A percentile compares a stretch with the other conserved stretches of the same genome.
Conservation (phyloP, 2,797 vertebrate species). For the Coranthus polyacanthus region DNA sequence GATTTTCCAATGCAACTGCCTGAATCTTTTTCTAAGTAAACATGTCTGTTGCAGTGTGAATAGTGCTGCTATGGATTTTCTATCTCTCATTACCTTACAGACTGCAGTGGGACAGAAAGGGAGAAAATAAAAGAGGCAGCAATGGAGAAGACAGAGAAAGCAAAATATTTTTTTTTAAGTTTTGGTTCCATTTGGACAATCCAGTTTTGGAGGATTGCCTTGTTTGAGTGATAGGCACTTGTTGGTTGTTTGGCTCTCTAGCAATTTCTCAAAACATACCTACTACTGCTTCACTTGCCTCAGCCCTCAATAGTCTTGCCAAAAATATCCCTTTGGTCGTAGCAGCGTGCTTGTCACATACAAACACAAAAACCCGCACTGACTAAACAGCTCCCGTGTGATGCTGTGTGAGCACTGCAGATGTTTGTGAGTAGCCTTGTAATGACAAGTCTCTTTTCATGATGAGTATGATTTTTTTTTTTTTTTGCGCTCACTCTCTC, state of each 20-base stretch:
- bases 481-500: background rate
- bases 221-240: conserved; percentile 47
- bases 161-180: conserved; percentile 8
- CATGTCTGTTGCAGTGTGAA: background rate
- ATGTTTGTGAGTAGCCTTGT: conserved; percentile 62
- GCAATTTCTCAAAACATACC: conserved; percentile 46
- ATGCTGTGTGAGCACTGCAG: conserved; percentile 48
- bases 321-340: conserved; percentile 48
- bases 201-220: conserved; percentile 18
- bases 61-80: too few species aligned
- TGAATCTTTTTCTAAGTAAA: background rate
- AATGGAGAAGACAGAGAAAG: conserved; percentile 12
- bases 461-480: background rate
- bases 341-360: conserved; percentile 21
- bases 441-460: conserved; percentile 40
- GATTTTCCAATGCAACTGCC: background rate
- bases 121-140: conserved; percentile 25
- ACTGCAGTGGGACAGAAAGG: conserved; percentile 6
- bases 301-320: conserved; percentile 31
- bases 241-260: conserved; percentile 42
- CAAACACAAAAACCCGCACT: conserved; percentile 22
- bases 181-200: conserved; percentile 29
- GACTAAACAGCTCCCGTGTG: conserved; percentile 50
- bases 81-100: too few species aligned
- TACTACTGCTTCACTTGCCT: conserved; percentile 42